These are phyloP conservation scores for Scylla paramamosain DNA, from an alignment of 1,140 invertebrate genomes.

Conservation along the genomic window DNA sequence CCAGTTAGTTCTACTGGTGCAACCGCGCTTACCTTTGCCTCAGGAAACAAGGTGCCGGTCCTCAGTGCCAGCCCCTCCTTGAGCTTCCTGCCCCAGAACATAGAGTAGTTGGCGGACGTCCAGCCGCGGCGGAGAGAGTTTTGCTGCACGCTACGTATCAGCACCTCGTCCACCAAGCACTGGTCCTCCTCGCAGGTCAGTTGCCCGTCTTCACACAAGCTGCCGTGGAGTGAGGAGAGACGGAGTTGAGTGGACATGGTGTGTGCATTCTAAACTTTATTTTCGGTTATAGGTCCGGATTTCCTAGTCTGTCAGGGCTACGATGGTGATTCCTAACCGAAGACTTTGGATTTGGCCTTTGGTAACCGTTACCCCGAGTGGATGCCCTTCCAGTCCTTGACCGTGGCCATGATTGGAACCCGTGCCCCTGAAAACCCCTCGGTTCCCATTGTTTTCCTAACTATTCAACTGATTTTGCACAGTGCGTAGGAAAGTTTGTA, in stretches of 20 bases:
- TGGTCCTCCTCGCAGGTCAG: conserved; percentile 85
- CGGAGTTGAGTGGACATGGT: too few relatives aligned
- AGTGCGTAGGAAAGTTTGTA: too few relatives aligned
- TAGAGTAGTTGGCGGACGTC: conserved; percentile 89
- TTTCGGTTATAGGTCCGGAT: not conserved
- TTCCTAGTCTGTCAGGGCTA: too few relatives aligned
- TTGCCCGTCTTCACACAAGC: not conserved
- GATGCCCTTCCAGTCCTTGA: too few relatives aligned
- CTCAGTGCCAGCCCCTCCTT: conserved; percentile 89
- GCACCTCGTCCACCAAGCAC: conserved; percentile 87
- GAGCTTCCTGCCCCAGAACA: conserved; percentile 91
- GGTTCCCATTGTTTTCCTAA: too few relatives aligned
- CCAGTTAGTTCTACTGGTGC: not conserved
- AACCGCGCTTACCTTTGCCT: conserved; percentile 75
- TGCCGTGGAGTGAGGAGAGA: not conserved
- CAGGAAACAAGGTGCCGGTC: conserved; percentile 85
- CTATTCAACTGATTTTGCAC: too few relatives aligned
- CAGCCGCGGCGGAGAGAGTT: conserved; percentile 83
- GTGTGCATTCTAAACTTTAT: not conserved
- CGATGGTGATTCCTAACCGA: too few relatives aligned
- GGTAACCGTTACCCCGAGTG: too few relatives aligned
- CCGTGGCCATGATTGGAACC: too few relatives aligned
- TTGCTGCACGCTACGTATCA: conserved; percentile 86
- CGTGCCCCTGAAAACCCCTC: too few relatives aligned
- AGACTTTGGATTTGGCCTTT: too few relatives aligned